Conservation (phyloP, 2,888 invertebrate species). For the Sepiola atlantica region DNA sequence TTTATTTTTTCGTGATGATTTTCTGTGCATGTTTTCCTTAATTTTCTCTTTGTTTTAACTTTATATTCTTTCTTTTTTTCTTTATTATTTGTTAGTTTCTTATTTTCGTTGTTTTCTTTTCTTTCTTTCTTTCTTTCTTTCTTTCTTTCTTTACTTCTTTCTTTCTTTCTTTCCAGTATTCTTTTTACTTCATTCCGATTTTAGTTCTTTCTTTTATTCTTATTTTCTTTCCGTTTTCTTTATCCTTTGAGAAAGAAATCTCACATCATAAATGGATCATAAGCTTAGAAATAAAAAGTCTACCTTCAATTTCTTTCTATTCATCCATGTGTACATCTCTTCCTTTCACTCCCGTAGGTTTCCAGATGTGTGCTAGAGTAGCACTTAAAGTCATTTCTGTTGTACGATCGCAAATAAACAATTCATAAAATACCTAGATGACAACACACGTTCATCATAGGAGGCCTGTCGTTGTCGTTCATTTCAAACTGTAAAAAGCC, state of each 20-base stretch:
- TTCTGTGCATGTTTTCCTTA: background rate
- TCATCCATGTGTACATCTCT: too few relatives aligned
- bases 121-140: too few relatives aligned
- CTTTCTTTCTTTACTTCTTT: background rate
- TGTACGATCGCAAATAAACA: background rate
- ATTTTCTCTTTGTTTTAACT: background rate
- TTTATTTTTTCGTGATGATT: background rate
- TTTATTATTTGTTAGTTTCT: background rate
- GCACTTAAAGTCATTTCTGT: background rate
- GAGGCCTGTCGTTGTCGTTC: background rate
- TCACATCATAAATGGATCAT: too few relatives aligned
- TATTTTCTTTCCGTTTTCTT: background rate
- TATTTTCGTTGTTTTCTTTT: background rate
- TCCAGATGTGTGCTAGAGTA: fast-evolving
- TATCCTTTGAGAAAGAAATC: too few relatives aligned
- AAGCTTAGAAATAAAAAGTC: too few relatives aligned
- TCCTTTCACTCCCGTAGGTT: background rate
- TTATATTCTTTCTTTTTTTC: background rate
- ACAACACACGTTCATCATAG: background rate
- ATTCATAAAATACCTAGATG: background rate
- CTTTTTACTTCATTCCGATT: background rate
- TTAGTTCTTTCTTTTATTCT: background rate
- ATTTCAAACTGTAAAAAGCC: background rate
- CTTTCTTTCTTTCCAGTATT: background rate
- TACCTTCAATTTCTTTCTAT: too few relatives aligned